Evolutionary conservation across 2,113 vertebrate genomes (phyloP).

Genomic region (Grallaria varia): DNA sequence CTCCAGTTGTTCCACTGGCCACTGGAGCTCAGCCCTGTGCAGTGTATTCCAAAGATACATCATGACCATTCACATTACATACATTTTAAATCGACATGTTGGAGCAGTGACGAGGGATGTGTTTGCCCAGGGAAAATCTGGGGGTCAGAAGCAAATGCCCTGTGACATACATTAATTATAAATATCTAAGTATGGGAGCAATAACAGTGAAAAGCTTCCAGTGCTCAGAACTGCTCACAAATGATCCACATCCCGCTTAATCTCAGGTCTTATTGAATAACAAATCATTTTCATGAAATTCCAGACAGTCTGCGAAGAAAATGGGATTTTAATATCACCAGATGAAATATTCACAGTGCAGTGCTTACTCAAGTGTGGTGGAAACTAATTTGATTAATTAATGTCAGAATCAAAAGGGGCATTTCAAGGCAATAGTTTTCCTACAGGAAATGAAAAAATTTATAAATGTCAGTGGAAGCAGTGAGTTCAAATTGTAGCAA

Average conservation of each 20-base stretch:
- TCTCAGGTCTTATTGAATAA: not conserved
- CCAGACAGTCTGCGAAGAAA: slow-evolving; percentile 9
- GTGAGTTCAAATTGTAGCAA: not conserved
- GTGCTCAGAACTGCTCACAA: not conserved
- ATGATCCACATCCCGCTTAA: not conserved
- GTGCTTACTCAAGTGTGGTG: slow-evolving; percentile 15
- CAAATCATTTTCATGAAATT: slow-evolving; percentile 7
- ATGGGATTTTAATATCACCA: slow-evolving; percentile 2
- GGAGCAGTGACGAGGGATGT: not conserved
- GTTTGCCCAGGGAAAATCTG: not conserved
- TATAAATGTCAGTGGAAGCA: not conserved
- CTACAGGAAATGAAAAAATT: not conserved
- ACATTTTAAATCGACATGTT: not conserved
- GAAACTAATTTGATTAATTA: slow-evolving; percentile 34
- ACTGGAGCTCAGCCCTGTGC: not conserved
- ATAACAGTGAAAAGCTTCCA: not conserved
- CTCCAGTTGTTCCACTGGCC: not conserved
- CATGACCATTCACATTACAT: not conserved
- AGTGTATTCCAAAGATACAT: not conserved
- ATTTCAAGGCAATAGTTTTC: not conserved
- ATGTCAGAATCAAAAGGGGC: not conserved
- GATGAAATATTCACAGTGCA: not conserved
- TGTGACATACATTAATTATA: not conserved
- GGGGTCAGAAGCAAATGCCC: not conserved
- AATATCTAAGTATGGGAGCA: not conserved